Percentiles rank a stretch among this genome's conserved stretches.
These are phyloP conservation scores for Nothobranchius furzeri DNA, from an alignment of 2,113 vertebrate species.

Conservation along the genomic window DNA sequence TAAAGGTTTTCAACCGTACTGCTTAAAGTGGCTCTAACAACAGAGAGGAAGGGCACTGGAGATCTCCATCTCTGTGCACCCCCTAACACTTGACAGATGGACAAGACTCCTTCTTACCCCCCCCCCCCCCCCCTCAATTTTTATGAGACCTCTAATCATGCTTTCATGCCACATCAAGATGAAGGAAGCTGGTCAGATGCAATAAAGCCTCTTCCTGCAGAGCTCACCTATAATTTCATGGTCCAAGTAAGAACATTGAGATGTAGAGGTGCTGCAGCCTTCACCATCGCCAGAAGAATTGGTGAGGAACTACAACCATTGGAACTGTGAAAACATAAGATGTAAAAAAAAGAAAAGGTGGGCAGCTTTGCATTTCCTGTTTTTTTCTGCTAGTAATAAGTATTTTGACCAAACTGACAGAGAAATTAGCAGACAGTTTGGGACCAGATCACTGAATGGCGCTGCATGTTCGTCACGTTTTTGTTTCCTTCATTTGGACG, in stretches of 20 bases:
- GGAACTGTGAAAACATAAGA: too few species aligned
- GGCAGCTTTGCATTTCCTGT: too few species aligned
- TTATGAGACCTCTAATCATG: constrained; percentile 81
- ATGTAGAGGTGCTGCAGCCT: constrained; percentile 57
- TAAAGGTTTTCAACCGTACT: constrained; percentile 41
- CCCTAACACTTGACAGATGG: constrained; percentile 78
- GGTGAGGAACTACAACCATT: constrained; percentile 30
- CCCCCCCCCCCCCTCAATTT: constrained; percentile 39
- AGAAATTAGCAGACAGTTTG: constrained; percentile 42
- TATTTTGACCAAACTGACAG: constrained; percentile 34
- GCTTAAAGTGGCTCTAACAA: constrained; percentile 49
- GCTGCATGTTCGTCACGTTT: neutral
- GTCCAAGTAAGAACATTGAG: constrained; percentile 52
- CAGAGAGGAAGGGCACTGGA: constrained; percentile 38
- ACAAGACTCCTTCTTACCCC: constrained; percentile 59
- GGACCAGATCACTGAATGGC: constrained; percentile 37
- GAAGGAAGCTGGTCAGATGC: constrained; percentile 75
- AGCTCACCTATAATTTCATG: constrained; percentile 73
- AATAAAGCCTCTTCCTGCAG: constrained; percentile 64
- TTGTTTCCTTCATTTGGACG: constrained; percentile 26
- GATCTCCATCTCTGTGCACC: constrained; percentile 48
- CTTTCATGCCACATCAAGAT: constrained; percentile 79
- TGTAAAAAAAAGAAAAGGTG: too few species aligned
- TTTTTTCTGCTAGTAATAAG: too few species aligned
- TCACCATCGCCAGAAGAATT: constrained; percentile 40